Conservation (phyloP, 2,888 invertebrate species). For the Apamea monoglypha region DNA sequence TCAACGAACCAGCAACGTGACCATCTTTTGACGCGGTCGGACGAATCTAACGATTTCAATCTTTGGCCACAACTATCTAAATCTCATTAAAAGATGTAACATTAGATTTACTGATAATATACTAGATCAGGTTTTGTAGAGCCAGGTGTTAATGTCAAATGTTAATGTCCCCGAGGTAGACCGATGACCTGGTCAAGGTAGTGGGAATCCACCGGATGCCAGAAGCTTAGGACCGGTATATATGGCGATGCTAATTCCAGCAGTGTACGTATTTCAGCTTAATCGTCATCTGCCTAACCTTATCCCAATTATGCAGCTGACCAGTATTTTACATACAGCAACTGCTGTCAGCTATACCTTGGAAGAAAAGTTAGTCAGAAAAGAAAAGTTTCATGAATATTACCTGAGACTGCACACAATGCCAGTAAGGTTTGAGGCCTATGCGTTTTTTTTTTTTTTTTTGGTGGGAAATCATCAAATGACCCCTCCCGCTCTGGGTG, state of each 20-base stretch:
- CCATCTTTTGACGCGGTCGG: not conserved
- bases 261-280: not conserved
- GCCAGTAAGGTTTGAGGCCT: conserved; percentile 96
- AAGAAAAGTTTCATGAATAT: not conserved
- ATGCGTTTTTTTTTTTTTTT: too few relatives aligned
- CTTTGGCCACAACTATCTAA: not conserved
- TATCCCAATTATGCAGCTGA: too few relatives aligned
- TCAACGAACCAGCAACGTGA: too few relatives aligned
- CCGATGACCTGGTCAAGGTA: not conserved
- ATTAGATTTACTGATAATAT: not conserved
- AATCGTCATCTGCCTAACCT: too few relatives aligned
- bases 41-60: too few relatives aligned
- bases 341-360: not conserved
- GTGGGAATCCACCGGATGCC: not conserved
- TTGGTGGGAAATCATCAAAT: too few relatives aligned
- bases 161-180: not conserved
- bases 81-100: not conserved
- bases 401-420: conserved; percentile 92
- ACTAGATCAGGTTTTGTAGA: conserved; percentile 3
- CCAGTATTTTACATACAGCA: too few relatives aligned
- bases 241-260: not conserved
- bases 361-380: not conserved
- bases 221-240: not conserved
- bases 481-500: too few relatives aligned
- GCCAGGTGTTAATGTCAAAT: not conserved